Evolutionary conservation across 92 coral and sea anemone species (phyloP).

Genomic region (Zoanthus sociatus): DNA sequence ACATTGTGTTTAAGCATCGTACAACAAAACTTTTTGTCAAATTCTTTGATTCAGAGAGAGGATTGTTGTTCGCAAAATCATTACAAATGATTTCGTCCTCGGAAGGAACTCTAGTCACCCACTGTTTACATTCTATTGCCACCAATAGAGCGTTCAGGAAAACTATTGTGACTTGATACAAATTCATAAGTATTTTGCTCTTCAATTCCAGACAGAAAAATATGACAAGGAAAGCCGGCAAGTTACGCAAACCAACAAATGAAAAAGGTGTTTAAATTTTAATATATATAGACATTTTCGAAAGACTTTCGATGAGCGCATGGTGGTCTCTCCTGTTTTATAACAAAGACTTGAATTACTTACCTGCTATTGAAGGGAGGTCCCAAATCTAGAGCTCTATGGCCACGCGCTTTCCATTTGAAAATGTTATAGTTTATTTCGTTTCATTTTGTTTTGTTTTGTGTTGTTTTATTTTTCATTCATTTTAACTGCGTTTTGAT

Average conservation of each 20-base stretch:
- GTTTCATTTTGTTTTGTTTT: too few species aligned
- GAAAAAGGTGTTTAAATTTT: constrained; percentile 32
- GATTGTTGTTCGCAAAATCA: not conserved
- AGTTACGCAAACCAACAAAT: not conserved
- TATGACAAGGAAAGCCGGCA: not conserved
- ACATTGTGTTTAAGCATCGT: not conserved
- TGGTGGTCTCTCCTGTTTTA: constrained; percentile 2
- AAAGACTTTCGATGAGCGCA: not conserved
- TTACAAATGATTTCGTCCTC: constrained; percentile 6
- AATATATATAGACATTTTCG: not conserved
- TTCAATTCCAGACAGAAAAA: not conserved
- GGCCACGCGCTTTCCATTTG: not conserved
- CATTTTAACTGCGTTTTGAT: too few species aligned
- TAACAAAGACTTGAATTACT: constrained; percentile 26
- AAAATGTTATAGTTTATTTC: too few species aligned
- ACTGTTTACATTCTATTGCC: constrained; percentile 2
- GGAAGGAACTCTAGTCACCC: not conserved
- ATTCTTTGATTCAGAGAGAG: not conserved
- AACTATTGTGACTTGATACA: constrained; percentile 12
- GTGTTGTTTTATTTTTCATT: too few species aligned
- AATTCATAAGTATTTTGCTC: not conserved
- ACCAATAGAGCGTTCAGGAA: constrained; percentile 23
- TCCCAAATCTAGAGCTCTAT: not conserved
- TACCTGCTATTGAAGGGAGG: constrained; percentile 26
- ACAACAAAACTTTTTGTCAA: not conserved